Conservation (phyloP, 2,113 vertebrate species). For the Myodes glareolus region DNA sequence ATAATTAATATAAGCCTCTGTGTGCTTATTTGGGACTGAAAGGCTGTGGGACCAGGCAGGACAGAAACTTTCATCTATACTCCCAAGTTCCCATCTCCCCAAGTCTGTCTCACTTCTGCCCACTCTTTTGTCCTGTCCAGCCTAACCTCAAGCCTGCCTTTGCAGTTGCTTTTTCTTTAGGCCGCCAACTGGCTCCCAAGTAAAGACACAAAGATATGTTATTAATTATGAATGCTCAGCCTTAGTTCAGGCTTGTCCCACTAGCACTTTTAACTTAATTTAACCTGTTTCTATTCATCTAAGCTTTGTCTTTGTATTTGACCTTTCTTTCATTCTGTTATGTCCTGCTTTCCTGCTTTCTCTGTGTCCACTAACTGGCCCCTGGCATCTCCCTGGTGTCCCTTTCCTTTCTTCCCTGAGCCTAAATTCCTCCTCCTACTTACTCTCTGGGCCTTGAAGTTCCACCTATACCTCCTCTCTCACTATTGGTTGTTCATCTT, state of each 20-base stretch:
- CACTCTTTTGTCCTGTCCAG: not conserved
- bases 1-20: too few relatives aligned
- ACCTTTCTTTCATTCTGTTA: not conserved
- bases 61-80: too few relatives aligned
- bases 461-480: not conserved
- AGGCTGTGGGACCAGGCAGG: too few relatives aligned
- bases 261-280: not conserved
- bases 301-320: not conserved
- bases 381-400: not conserved
- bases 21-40: too few relatives aligned
- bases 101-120: not conserved
- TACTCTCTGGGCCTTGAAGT: not conserved
- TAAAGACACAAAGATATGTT: not conserved
- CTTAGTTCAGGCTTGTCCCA: not conserved
- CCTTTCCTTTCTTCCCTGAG: not conserved
- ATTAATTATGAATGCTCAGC: not conserved
- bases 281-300: not conserved
- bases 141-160: not conserved
- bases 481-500: not conserved
- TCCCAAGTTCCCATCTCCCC: not conserved
- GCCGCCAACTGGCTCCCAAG: not conserved
- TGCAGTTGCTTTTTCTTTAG: not conserved
- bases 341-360: not conserved
- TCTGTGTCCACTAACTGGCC: not conserved
- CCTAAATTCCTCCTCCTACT: not conserved